Base-by-base conservation (phyloP, 2,113 vertebrate genomes). In the Mola mola region DNA sequence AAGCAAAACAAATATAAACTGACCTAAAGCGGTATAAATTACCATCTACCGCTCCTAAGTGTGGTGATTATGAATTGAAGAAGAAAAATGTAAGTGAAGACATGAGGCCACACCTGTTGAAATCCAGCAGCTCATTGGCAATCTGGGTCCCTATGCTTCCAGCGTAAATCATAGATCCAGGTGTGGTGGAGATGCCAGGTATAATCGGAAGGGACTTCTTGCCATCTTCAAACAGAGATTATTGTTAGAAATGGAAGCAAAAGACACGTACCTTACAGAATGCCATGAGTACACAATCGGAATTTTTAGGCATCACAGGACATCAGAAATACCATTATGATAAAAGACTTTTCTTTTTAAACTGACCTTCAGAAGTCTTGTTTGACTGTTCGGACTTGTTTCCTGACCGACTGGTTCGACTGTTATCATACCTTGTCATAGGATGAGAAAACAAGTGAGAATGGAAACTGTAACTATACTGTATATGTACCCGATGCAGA, bases 91-190 rank as follows among this genome's bases (percentile, higher is more conserved):
- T 10, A 44, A 11, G 25, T 36, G 20, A 5, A 19, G 7, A 8
- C 31, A 5, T 25, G 11, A 52, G 22, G 24, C 12, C 66, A 79
- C 82, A 96, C 96, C 94, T 95, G 86, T 96, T 94, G 47, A 93
- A 93, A 84, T 94, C 91, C 80, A 97, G 60, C 60, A 95, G 89
- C 84, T 96, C 94, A 49, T 95, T 95, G 67, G 94, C 94, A 41
- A 95, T 96, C 81, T 96, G 93, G 0, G 93, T 94, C 78, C 95
- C 93, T 11, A 96, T 95, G 79, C 92, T 94, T 51, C 94, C 95
- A 66, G 95, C 94, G 71, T 95, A 95, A 51, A 95, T 92, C 77
- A 95, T 87, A 25, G 90, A 90, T 65, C 93, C 94, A 11, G 90
- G 82, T 41, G 92, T 87, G 41, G 86, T 88, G 68, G 94, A 88